Percentiles rank a stretch among this genome's conserved stretches.
Conservation (phyloP, 1,140 invertebrate genomes). For the Cydia amplana region DNA sequence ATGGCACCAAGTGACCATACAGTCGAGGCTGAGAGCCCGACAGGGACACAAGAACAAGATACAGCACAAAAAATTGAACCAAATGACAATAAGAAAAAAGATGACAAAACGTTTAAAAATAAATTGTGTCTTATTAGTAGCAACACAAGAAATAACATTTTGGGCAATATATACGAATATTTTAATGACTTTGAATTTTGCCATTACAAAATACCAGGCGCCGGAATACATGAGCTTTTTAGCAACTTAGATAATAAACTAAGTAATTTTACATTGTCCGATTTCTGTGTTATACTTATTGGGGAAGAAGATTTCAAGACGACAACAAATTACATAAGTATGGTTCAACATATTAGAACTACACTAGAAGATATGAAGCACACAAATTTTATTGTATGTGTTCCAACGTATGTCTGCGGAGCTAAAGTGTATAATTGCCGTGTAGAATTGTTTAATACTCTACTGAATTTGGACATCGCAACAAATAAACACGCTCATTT, state of each 20-base stretch:
- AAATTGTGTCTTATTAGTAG: background rate
- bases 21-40: too few species aligned
- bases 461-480: background rate
- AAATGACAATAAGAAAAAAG: too few species aligned
- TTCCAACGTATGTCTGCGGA: conserved; percentile 2
- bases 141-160: background rate
- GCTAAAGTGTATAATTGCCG: background rate
- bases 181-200: background rate
- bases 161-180: background rate
- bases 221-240: background rate
- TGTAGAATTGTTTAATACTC: background rate
- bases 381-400: background rate
- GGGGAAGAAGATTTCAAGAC: background rate
- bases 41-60: too few species aligned
- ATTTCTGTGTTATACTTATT: background rate
- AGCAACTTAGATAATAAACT: background rate
- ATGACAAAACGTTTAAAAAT: too few species aligned
- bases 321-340: background rate
- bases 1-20: too few species aligned
- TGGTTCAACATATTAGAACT: background rate
- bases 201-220: background rate
- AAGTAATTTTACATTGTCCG: background rate
- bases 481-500: background rate
- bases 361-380: background rate
- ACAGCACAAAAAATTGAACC: too few species aligned